A percentile compares a stretch with the other conserved stretches of the same genome.
Conservation (phyloP, 2,888 invertebrate species). For the Melanotus villosus region DNA sequence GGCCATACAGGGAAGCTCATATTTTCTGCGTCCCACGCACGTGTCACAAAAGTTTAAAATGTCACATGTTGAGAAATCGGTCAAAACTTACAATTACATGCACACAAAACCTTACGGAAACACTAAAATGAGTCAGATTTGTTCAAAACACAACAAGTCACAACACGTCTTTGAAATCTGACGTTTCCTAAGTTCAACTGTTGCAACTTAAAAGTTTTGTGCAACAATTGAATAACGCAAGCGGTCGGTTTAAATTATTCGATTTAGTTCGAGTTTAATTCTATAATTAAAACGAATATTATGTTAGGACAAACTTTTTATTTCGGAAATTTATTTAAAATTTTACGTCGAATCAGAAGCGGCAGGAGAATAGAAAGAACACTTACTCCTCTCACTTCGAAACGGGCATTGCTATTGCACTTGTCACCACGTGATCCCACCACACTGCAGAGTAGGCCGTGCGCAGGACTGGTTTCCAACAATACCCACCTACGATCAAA, state of each 20-base stretch:
- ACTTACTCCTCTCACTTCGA: constrained; percentile 21
- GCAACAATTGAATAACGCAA: constrained; percentile 6
- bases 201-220: background rate
- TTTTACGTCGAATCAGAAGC: constrained; percentile 3
- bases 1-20: constrained; percentile 26
- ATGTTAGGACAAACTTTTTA: background rate
- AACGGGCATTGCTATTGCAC: constrained; percentile 34
- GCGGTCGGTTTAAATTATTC: background rate
- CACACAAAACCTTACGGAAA: background rate
- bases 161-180: background rate
- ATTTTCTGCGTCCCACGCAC: constrained; percentile 24
- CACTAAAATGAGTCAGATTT: background rate
- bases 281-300: too few relatives aligned
- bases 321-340: background rate
- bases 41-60: constrained; percentile 6
- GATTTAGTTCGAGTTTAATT: too few relatives aligned
- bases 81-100: background rate
- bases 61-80: constrained; percentile 18
- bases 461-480: constrained; percentile 22
- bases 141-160: background rate
- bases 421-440: constrained; percentile 32
- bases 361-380: constrained; percentile 9
- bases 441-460: background rate
- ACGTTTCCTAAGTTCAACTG: background rate
- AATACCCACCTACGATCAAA: background rate